Evolutionary conservation across 1,140 invertebrate genomes (phyloP), one percentile per base, ranked within the genome.

Genomic region (Heliconius nattereri): DNA sequence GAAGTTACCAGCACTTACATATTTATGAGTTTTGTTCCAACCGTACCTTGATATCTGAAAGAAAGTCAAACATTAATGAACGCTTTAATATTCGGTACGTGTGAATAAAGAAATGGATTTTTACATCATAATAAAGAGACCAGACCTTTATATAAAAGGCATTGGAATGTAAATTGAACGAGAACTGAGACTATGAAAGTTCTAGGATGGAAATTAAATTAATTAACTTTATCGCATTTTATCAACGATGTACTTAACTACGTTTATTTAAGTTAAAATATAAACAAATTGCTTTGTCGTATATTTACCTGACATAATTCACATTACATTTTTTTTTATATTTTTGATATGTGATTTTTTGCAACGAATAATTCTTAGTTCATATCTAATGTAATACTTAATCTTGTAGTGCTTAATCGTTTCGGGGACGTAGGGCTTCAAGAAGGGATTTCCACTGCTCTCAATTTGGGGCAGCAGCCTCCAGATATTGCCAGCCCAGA

Each of bases 61-160:
- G 90, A 91, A 94, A 93, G 88, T 94, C 86, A 94, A 94, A 94
- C 86, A 93, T 93, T 94, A 94, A 94, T 94, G 90, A 92, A 91
- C 84, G 91, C 79, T 91, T 89, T 88, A 89, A 92, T 92, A 92
- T 94, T 93, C 91, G 84, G 87, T 90, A 91, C 90, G 88, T 92
- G 89, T 90, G 91, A 89, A 92, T 91, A 91, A 90, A 90, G 89
- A 90, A 89, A 91, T 89, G 86, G 88, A 91, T 90, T 91, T 91
- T 92, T 90, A 89, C 89, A 90, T 90, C 83, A 92, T 89, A 91
- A 90, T 89, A 86, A 84, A 84, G 82, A 81, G 86, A 80, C 54
- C 71, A 82, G 83, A 82, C 76, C 78, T 84, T 85, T 71, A 81
- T 78, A 85, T 79, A 77, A 80, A 84, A 83, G 85, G 81, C 76